phyloP scores from a whole-genome alignment of 2,113 vertebrate genomes.

The Scomber colias region DNA sequence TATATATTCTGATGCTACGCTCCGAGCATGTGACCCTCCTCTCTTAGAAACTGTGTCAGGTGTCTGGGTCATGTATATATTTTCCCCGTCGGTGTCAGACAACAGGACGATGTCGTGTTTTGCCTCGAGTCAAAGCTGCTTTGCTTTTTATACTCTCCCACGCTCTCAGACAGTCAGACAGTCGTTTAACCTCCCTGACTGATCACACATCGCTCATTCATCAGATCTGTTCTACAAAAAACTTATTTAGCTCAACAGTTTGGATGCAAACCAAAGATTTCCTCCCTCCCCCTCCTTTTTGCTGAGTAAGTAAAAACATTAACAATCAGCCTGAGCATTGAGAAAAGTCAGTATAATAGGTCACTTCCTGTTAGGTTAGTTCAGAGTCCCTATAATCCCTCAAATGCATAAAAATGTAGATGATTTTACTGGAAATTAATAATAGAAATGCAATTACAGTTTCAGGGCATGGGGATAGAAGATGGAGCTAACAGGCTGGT shows the following conservation, averaged over 20 bases:
- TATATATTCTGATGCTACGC: neutral
- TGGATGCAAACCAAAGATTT: too few relatives aligned
- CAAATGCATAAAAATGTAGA: neutral
- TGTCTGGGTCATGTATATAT: slow-evolving; percentile 41
- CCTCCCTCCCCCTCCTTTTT: too few relatives aligned
- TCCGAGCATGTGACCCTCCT: neutral
- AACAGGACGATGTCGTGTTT: neutral
- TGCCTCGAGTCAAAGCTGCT: slow-evolving; percentile 36
- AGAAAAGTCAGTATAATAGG: neutral
- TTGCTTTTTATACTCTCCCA: slow-evolving; percentile 17
- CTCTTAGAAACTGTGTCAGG: slow-evolving; percentile 48
- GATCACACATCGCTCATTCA: neutral
- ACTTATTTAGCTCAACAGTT: neutral
- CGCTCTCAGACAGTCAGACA: slow-evolving; percentile 10
- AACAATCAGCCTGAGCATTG: neutral
- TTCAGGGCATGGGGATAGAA: neutral
- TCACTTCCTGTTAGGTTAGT: slow-evolving; percentile 15
- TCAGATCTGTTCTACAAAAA: neutral
- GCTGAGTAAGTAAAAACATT: too few relatives aligned
- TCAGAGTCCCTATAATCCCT: slow-evolving; percentile 39
- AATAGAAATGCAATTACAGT: neutral
- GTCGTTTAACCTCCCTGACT: neutral
- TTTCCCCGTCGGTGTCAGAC: neutral
- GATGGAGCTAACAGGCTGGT: neutral
- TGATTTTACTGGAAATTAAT: slow-evolving; percentile 12